Evolutionary conservation across 2,113 vertebrate species (phyloP), one percentile per base, ranked within the genome.

Genomic region (Strix uralensis): DNA sequence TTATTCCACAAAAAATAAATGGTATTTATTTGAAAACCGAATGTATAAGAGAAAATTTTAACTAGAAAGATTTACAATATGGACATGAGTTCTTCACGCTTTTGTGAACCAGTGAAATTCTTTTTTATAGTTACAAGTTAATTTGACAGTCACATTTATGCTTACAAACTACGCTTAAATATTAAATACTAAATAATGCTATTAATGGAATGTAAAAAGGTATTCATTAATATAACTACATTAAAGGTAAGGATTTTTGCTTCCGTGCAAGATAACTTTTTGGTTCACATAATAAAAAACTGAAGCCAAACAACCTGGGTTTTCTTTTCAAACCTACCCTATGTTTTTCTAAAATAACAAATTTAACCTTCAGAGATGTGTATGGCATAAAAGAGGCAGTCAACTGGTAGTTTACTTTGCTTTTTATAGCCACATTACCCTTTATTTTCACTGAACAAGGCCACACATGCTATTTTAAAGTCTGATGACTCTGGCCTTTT

Each of bases 391-490:
- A 96, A 92, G 88, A 97, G 75, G 94, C 72, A 95, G 97, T 91
- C 96, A 97, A 97, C 95, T 97, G 92, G 95, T 85, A 92, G 95
- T 97, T 96, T 96, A 87, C 70, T 92, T 94, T 97, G 75, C 95
- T 97, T 97, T 96, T 97, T 97, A 96, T 97, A 97, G 93, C 22
- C 81, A 77, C 75, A 47, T 86, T 59, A 51, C 94, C 88, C 94
- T 83, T 20, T 91, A 86, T 95, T 97, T 97, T 96, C 85, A 86
- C 94, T 86, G 67, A 97, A 94, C 81, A 97, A 96, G 96, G 84
- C 93, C 93, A 96, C 96, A 75, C 81, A 92, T 87, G 95, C 98
- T 98, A 98, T 98, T 98, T 97, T 91, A 96, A 97, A 98, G 97
- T 51, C 86, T 96, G 95, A 98, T 98, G 98, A 97, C 97, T 98